Conservation (phyloP, 1,140 invertebrate species). For the Cydia pomonella region DNA sequence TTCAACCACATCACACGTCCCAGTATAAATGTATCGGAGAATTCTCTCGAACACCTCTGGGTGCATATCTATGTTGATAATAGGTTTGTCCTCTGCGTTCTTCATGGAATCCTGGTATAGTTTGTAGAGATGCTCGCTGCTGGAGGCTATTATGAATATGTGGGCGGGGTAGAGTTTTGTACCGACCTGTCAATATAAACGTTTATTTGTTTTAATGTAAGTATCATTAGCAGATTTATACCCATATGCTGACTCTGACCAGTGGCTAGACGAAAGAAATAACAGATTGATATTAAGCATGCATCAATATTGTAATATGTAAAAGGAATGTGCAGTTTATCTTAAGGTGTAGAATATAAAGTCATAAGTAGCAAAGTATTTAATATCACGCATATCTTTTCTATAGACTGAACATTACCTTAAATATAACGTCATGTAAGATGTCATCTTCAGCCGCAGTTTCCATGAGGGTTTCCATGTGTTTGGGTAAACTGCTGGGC, state of each 20-base stretch:
- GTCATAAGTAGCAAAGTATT: no score
- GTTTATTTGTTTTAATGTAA: no score
- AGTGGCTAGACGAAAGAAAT: no score
- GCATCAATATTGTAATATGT: no score
- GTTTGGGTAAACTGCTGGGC: conserved; percentile 70
- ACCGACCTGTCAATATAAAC: conserved; percentile 73
- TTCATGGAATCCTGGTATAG: conserved; percentile 59
- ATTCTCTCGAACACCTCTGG: conserved; percentile 85
- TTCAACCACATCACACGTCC: conserved; percentile 83
- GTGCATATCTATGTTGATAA: conserved; percentile 77
- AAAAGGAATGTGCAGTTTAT: no score
- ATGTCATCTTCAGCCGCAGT: conserved; percentile 82
- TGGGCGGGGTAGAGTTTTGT: conserved; percentile 82
- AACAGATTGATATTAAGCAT: no score
- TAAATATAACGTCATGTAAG: conserved; percentile 86
- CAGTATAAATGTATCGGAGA: conserved; percentile 85
- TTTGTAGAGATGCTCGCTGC: conserved; percentile 79
- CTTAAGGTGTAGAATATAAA: no score
- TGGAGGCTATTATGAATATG: conserved; percentile 85
- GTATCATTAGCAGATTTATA: no score
- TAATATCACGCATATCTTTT: no score
- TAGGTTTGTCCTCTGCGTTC: conserved; percentile 52
- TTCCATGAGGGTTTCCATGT: conserved; percentile 81
- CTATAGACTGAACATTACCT: no score
- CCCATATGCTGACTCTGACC: no score